Conservation (phyloP, 2,113 vertebrate species). For the Eonycteris spelaea region DNA sequence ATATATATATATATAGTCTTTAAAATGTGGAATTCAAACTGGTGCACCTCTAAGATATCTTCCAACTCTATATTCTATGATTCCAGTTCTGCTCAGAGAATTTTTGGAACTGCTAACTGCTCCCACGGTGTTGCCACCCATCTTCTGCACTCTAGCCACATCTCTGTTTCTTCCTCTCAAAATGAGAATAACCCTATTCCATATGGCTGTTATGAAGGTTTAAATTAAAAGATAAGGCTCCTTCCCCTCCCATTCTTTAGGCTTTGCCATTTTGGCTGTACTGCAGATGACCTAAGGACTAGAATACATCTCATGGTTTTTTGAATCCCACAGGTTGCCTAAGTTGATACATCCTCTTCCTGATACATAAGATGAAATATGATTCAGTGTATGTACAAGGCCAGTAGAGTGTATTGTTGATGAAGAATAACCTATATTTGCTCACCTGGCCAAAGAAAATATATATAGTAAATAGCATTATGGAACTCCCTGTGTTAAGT, state of each 20-base stretch:
- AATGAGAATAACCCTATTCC: neutral
- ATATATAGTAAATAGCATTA: neutral
- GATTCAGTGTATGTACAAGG: neutral
- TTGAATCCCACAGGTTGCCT: neutral
- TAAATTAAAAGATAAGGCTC: neutral
- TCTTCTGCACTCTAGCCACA: neutral
- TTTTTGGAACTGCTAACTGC: neutral
- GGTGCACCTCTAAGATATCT: neutral
- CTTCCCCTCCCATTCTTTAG: neutral
- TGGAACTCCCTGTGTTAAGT: neutral
- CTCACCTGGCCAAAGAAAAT: neutral
- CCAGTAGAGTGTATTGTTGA: neutral
- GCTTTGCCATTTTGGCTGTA: neutral
- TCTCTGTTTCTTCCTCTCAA: neutral
- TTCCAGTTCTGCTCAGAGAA: neutral
- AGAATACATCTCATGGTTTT: neutral
- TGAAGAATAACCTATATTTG: neutral
- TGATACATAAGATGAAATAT: neutral
- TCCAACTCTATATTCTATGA: neutral
- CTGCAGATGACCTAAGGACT: neutral
- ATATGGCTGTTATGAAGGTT: neutral
- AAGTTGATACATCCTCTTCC: neutral
- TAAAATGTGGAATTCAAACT: neutral
- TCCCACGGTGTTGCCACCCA: neutral
- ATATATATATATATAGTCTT: neutral